These are phyloP conservation scores for Pica pica DNA, from an alignment of 2,113 vertebrate species.

Conservation along the genomic window DNA sequence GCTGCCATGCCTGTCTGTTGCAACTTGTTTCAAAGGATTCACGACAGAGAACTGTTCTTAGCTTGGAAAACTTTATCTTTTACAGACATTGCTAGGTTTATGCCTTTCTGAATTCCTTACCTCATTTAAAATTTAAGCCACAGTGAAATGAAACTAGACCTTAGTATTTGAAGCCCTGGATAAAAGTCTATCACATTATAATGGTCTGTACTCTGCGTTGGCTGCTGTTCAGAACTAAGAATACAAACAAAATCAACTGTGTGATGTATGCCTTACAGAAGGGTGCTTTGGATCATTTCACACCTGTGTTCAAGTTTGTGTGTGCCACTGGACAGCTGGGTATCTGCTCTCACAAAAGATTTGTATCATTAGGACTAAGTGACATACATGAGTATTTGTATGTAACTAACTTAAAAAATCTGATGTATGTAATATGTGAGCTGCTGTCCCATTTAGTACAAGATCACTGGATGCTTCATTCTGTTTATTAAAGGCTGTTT, in stretches of 20 bases:
- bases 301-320: background rate
- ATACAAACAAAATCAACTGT: background rate
- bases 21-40: constrained; percentile 64
- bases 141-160: background rate
- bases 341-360: background rate
- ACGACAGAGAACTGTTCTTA: background rate
- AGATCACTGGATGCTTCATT: background rate
- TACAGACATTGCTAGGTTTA: background rate
- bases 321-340: background rate
- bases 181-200: background rate
- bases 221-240: background rate
- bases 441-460: background rate
- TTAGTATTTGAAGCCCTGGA: background rate
- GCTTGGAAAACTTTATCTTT: constrained; percentile 8
- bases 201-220: background rate
- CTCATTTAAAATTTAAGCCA: background rate
- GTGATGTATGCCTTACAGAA: background rate
- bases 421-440: background rate
- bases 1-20: constrained; percentile 38
- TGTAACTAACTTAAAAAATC: background rate
- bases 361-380: background rate
- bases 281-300: background rate
- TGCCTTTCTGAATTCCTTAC: background rate
- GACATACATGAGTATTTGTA: background rate
- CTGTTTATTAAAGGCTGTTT: background rate